Evolutionary conservation across 2,888 invertebrate species (phyloP).

Genomic region (Drosophila pseudotakahashii): DNA sequence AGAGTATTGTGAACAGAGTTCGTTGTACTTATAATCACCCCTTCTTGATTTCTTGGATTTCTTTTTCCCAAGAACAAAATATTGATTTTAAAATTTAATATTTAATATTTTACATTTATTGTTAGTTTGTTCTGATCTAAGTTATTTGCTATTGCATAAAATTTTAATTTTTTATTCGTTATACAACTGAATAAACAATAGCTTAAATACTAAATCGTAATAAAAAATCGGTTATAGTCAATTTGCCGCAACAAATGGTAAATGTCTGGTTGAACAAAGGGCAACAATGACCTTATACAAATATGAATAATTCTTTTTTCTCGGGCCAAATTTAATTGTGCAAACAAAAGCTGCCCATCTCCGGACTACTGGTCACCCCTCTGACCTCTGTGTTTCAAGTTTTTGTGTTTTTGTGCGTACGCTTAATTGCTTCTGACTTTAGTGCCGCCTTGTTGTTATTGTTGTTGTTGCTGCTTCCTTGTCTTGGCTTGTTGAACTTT

Average conservation of each 20-base stretch:
- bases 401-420: constrained; percentile 46
- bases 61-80: no score
- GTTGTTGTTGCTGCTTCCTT: constrained; percentile 36
- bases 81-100: no score
- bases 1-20: neutral
- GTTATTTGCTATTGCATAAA: constrained; percentile 1
- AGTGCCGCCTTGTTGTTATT: constrained; percentile 31
- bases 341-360: constrained; percentile 58
- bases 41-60: no score
- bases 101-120: neutral
- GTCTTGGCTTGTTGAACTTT: constrained; percentile 64
- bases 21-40: neutral
- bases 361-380: constrained; percentile 11
- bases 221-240: constrained; percentile 54
- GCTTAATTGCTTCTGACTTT: constrained; percentile 73
- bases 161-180: constrained; percentile 49
- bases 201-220: neutral
- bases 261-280: constrained; percentile 57
- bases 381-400: constrained; percentile 22
- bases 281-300: constrained; percentile 53
- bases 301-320: constrained; percentile 20
- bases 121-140: neutral
- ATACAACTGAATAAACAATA: constrained; percentile 37
- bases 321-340: constrained; percentile 63
- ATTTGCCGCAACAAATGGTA: constrained; percentile 72